Evolutionary conservation across 1,140 invertebrate species (phyloP), one percentile per base, ranked within the genome.

Genomic region (Lasaia peninsularis): DNA sequence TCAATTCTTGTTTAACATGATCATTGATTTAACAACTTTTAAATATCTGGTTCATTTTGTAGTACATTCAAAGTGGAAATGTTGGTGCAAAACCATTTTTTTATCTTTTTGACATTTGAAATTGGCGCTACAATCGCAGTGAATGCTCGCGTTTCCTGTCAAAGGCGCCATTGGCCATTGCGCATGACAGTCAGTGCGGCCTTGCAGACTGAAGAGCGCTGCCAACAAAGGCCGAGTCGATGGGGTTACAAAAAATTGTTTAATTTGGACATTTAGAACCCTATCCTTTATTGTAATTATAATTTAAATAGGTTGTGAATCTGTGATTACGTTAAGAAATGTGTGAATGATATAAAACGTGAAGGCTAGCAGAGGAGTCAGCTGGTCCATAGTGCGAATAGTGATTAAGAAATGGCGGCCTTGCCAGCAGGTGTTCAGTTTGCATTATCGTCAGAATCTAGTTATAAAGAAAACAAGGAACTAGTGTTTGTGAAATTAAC

Each of bases 401-500:
- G 88, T 89, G 86, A 87, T 83, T 89, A 88, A 89, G 88, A 95
- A 95, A 98, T 97, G 96, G 96, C 96, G 94, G 93, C 95, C 92
- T 94, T 97, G 92, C 94, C 94, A 92, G 94, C 96, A 94, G 96
- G 96, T 93, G 93, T 94, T 92, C 94, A 97, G 92, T 98, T 97
- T 95, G 95, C 95, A 91, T 95, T 97, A 92, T 96, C 95, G 91
- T 96, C 96, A 86, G 94, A 95, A 89, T 93, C 92, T 91, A 93
- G 92, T 92, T 94, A 93, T 91, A 92, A 94, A 91, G 94, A 94
- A 91, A 94, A 94, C 91, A 97, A 97, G 92, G 94, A 95, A 80
- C 92, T 97, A 85, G 93, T 98, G 89, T 97, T 97, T 91, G 95
- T 98, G 81, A 98, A 97, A 93, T 92, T 98, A 80, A 98, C 96